Evolutionary conservation across 2,113 vertebrate genomes (phyloP), one percentile per base, ranked within the genome.

Genomic region (Nymphicus hollandicus): DNA sequence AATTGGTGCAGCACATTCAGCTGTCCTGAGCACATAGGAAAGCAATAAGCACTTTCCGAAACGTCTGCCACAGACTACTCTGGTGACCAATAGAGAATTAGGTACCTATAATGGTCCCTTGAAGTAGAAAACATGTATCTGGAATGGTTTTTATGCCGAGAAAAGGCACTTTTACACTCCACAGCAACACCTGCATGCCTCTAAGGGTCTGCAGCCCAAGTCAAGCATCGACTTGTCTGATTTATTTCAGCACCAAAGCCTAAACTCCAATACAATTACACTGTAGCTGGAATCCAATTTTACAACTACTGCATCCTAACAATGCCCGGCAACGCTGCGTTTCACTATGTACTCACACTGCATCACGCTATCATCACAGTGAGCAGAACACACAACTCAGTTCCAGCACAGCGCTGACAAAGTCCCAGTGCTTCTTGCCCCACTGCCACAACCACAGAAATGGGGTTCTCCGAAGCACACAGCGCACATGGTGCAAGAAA

Each of bases 21-120:
- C 87, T 88, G 85, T 74, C 95, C 88, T 74, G 71, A 92, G 83
- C 89, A 86, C 41, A 97, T 44, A 91, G 81, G 96, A 96, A 93
- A 94, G 28, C 43, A 86, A 92, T 87, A 83, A 97, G 91, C 56
- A 37, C 88, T 88, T 69, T 68, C 82, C 7, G 31, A 78, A 96
- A 88, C 61, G 85, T 17, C 91, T 94, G 79, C 52, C 50, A 49
- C 88, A 92, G 86, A 88, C 39, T 92, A 71, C 93, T 94, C 91
- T 55, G 93, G 93, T 96, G 94, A 97, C 95, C 95, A 93, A 71
- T n/a, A 91, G 37, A 61, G 83, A 88, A 81, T 91, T 56, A 97
- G 95, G 53, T 87, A 70, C 63, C 46, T n/a, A 2, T 50, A 95
- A 96, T 13, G 46, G 82, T 61, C 84, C 60, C 69, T 19, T 41